phyloP scores from a whole-genome alignment of 1,140 invertebrate species.

The Papilio polytes region DNA sequence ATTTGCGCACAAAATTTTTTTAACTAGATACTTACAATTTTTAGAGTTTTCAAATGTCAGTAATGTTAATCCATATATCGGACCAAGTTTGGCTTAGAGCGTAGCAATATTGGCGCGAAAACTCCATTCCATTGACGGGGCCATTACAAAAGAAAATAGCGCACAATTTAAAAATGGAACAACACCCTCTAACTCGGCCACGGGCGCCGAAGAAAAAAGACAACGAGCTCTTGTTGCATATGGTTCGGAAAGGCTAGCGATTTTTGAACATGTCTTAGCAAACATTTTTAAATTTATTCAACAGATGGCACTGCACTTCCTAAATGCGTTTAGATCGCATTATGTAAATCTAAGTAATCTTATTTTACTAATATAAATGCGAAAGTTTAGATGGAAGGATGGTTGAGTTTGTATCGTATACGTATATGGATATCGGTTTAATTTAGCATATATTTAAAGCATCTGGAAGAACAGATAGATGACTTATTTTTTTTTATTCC shows the following conservation, averaged over 20 bases:
- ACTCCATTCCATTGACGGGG: conserved; percentile 59
- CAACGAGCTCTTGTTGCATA: conserved; percentile 43
- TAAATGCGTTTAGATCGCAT: not conserved
- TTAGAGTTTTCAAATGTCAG: not conserved
- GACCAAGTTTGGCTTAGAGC: conserved; percentile 22
- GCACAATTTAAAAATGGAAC: conserved; percentile 73
- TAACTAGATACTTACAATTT: not conserved
- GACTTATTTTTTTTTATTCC: no score
- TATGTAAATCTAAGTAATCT: not conserved
- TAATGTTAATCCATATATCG: not conserved
- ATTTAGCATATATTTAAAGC: no score
- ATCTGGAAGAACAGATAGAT: no score
- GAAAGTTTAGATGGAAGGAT: no score
- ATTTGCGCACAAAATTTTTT: no score
- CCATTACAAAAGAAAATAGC: conserved; percentile 63
- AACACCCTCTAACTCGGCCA: conserved; percentile 80
- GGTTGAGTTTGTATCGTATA: no score
- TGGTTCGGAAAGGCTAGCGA: not conserved
- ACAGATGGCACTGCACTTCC: not conserved
- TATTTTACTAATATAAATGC: no score
- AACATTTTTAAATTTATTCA: conserved; percentile 29
- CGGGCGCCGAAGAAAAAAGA: conserved; percentile 73
- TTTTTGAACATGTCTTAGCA: not conserved
- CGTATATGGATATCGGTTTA: no score
- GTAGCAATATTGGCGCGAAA: conserved; percentile 49